Percentiles rank a stretch among this genome's conserved stretches.
Conservation (phyloP, 2,113 vertebrate species). For the Rhadina sibilatrix region DNA sequence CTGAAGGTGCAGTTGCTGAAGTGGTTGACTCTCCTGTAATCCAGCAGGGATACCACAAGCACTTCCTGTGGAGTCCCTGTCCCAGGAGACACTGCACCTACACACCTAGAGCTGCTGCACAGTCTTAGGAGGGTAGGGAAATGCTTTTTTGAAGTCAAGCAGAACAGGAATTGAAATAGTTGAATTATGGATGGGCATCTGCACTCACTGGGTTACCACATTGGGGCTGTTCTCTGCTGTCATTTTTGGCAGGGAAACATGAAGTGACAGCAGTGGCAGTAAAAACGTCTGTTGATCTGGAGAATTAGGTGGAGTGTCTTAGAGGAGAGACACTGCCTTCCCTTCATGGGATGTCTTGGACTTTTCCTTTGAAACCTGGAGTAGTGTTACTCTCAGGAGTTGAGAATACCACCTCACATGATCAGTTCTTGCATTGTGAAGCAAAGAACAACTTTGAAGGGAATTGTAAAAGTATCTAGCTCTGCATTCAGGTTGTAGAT, state of each 20-base stretch:
- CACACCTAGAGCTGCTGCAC: neutral
- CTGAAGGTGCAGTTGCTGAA: neutral
- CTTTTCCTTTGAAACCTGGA: neutral
- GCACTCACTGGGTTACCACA: neutral
- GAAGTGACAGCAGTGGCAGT: neutral
- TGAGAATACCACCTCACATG: neutral
- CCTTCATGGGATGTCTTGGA: neutral
- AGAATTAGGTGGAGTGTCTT: neutral
- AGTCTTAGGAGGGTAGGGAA: neutral
- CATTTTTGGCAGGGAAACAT: neutral
- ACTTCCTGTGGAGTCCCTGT: neutral
- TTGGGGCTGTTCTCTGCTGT: fast-evolving
- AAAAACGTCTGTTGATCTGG: neutral
- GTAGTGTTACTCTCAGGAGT: neutral
- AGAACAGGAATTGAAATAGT: neutral
- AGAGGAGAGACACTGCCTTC: neutral
- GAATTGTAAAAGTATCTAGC: neutral
- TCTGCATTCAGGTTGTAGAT: neutral
- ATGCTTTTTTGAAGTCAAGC: neutral
- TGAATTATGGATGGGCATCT: neutral
- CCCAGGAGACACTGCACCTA: neutral
- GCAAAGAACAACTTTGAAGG: neutral
- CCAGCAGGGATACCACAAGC: neutral
- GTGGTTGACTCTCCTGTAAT: neutral
- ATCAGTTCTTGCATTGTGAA: neutral